Evolutionary conservation across 2,888 invertebrate species (phyloP), one percentile per base, ranked within the genome.

Genomic region (Chromoteleia sp.): DNA sequence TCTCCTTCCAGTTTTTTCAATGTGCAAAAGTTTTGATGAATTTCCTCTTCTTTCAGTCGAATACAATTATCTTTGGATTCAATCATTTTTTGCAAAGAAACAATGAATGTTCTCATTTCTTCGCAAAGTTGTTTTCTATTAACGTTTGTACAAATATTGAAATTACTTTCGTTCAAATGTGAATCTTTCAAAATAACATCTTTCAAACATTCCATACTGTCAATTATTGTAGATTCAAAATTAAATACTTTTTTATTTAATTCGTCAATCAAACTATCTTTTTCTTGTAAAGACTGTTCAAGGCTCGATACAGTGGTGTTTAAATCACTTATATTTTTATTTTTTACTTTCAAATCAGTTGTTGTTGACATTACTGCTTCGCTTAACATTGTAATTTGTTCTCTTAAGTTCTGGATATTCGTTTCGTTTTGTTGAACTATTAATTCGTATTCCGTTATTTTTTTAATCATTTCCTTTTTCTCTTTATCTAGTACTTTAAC

Each of bases 41-140:
- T 65, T 71, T 85, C 74, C 8, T 82, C 39, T 29, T 82, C 63
- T 8, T 83, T 50, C 8, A 43, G 36, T 77, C 39, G n/a, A n/a
- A 59, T 77, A 75, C 19, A 36, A 67, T 65, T 56, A 67, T 81
- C 54, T 79, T 70, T 58, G 70, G 68, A 29, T 30, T 75, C 12
- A 39, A 61, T 41, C 7, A 78, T 21, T 14, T 59, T 12, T 8
- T 81, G 33, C 0, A 81, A 77, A 17, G 76, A 63, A 21, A 50
- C 7, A 14, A 87, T 21, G 33, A 58, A 29, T 30, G 5, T 74
- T 50, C 21, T 59, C 21, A 86, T 14, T 48, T 50, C 17, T 21
- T 80, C 56, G 43, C 76, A 74, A 45, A 86, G 70, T 14, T 83
- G 50, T 10, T n/a, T 10, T 17, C 70, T 70, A 17, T 70, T 67